Evolutionary conservation across 2,888 invertebrate genomes (phyloP).

Genomic region (Cheilosia pagana): DNA sequence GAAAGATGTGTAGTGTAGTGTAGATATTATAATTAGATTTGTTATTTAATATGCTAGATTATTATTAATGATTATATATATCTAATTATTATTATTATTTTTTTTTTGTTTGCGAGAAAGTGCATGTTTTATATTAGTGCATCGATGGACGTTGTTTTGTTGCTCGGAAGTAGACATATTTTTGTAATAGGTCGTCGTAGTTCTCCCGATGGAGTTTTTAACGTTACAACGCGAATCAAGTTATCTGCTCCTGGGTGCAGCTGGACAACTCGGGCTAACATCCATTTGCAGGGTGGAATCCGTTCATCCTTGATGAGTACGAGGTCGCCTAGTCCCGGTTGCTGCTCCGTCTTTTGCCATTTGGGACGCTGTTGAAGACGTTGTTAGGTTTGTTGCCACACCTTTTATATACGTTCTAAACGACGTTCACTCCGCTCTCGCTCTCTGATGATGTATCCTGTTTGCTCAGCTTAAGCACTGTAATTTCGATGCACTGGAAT

Average conservation of each 20-base stretch:
- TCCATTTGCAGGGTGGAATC: not conserved
- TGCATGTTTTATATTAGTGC: not conserved
- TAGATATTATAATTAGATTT: too few species aligned
- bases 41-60: too few species aligned
- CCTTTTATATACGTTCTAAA: too few species aligned
- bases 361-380: conserved; percentile 8
- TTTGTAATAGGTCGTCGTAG: not conserved
- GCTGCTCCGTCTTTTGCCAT: not conserved
- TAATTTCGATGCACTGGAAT: too few species aligned
- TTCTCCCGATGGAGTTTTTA: conserved; percentile 7
- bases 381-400: too few species aligned
- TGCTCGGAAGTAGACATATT: conserved; percentile 2
- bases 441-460: too few species aligned
- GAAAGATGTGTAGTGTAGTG: too few species aligned
- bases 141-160: not conserved
- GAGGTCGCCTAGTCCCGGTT: not conserved
- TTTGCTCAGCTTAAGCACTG: too few species aligned
- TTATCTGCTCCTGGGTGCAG: conserved; percentile 8
- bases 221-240: conserved; percentile 7
- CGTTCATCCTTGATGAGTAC: conserved; percentile 2
- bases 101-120: not conserved
- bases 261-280: not conserved
- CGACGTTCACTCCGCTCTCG: too few species aligned
- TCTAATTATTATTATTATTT: too few species aligned
- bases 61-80: too few species aligned